A percentile compares a stretch with the other conserved stretches of the same genome.
phyloP scores from a whole-genome alignment of 2,888 invertebrate genomes.

The Chaitophorus viminalis region DNA sequence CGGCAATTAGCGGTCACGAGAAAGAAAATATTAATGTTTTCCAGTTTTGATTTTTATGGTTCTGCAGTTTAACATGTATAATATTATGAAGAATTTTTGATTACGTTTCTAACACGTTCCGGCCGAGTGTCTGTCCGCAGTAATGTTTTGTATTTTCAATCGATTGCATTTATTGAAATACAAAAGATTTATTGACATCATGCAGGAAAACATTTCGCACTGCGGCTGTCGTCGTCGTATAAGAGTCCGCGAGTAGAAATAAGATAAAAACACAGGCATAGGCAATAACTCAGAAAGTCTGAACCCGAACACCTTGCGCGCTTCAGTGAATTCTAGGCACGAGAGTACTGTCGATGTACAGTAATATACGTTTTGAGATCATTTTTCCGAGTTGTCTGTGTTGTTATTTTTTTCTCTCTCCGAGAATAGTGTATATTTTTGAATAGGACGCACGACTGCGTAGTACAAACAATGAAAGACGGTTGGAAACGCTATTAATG shows the following conservation, averaged over 20 bases:
- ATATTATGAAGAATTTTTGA: no score
- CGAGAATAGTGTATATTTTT: not conserved
- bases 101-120: no score
- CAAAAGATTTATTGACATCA: no score
- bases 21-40: not conserved
- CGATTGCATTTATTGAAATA: no score
- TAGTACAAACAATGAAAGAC: not conserved
- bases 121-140: no score
- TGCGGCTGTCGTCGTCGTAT: no score
- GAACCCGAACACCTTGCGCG: not conserved
- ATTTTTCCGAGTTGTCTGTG: not conserved
- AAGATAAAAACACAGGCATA: no score
- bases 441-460: not conserved
- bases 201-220: no score
- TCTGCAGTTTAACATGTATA: no score
- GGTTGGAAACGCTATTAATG: not conserved
- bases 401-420: not conserved
- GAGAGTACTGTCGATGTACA: not conserved
- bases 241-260: no score
- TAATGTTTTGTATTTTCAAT: no score
- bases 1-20: not conserved
- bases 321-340: not conserved
- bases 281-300: no score
- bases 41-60: not conserved
- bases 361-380: not conserved